A percentile compares a stretch with the other conserved stretches of the same genome.
These are phyloP conservation scores for Lymantria dispar DNA, from an alignment of 2,888 invertebrate species.

Conservation along the genomic window DNA sequence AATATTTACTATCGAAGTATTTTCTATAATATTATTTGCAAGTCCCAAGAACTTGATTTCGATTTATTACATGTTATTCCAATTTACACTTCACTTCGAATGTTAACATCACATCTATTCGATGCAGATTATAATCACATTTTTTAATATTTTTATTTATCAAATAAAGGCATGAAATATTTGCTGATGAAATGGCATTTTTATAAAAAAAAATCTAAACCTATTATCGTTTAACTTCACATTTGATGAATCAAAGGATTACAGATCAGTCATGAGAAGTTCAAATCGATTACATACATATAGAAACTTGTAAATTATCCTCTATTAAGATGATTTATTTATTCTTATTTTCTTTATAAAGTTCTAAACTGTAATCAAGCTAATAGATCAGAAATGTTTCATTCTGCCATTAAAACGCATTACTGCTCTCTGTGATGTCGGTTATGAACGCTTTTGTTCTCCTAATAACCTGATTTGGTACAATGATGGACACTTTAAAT, in stretches of 20 bases:
- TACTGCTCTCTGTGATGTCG: conserved; percentile 11
- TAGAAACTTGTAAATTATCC: too few relatives aligned
- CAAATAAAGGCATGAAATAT: conserved; percentile 11
- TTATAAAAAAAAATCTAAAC: conserved; percentile 4
- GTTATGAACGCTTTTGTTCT: conserved; percentile 18
- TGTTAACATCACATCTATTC: background rate
- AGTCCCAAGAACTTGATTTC: conserved; percentile 20
- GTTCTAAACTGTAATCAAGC: too few relatives aligned
- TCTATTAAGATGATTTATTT: too few relatives aligned
- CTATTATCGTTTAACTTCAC: too few relatives aligned
- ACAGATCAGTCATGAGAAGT: too few relatives aligned
- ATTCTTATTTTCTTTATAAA: too few relatives aligned
- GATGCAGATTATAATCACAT: background rate
- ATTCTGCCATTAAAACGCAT: conserved; percentile 15
- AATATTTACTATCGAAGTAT: background rate
- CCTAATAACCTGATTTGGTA: conserved; percentile 28
- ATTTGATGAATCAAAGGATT: too few relatives aligned
- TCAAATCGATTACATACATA: too few relatives aligned
- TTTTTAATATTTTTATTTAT: conserved; percentile 15
- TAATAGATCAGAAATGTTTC: background rate
- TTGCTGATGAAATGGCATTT: conserved; percentile 20
- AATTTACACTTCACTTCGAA: background rate
- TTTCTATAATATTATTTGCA: conserved; percentile 9
- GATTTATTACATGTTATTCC: background rate
- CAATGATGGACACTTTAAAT: conserved; percentile 15